A percentile compares a stretch with the other conserved stretches of the same genome.
These are phyloP conservation scores for Anarhynchus alexandrinus DNA, from an alignment of 2,113 vertebrate species.

Conservation along the genomic window DNA sequence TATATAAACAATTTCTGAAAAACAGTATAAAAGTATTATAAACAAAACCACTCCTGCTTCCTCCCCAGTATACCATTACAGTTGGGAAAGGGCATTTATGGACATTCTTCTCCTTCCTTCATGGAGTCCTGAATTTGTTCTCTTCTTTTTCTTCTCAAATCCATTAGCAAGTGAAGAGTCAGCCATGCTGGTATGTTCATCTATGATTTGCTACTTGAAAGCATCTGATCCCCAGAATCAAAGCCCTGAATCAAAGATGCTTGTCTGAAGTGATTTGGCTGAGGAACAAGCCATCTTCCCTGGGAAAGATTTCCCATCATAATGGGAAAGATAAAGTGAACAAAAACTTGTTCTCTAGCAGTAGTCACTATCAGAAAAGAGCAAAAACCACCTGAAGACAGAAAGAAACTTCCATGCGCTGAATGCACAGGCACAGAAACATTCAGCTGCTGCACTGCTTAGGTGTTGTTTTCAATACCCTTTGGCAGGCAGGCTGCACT, in stretches of 20 bases:
- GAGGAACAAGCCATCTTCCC: neutral
- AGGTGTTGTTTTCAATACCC: neutral
- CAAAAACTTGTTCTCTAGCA: neutral
- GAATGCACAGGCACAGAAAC: neutral
- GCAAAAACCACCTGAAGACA: neutral
- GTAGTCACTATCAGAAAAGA: neutral
- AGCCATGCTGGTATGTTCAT: neutral
- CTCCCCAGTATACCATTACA: neutral
- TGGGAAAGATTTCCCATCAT: neutral
- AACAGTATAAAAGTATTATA: neutral
- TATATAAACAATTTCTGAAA: neutral
- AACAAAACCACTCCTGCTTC: neutral
- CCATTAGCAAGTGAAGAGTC: neutral
- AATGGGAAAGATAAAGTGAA: neutral
- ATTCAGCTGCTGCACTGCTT: neutral
- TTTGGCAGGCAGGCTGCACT: neutral
- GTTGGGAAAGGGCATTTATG: neutral
- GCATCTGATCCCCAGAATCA: neutral
- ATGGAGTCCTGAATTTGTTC: neutral
- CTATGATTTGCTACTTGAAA: neutral
- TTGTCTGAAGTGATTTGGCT: neutral
- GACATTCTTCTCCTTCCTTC: neutral
- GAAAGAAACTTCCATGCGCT: neutral
- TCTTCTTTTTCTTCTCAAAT: neutral
- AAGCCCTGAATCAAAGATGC: neutral